These are phyloP conservation scores for Oryzias sinensis DNA, from an alignment of 2,797 vertebrate species.

Conservation along the genomic window DNA sequence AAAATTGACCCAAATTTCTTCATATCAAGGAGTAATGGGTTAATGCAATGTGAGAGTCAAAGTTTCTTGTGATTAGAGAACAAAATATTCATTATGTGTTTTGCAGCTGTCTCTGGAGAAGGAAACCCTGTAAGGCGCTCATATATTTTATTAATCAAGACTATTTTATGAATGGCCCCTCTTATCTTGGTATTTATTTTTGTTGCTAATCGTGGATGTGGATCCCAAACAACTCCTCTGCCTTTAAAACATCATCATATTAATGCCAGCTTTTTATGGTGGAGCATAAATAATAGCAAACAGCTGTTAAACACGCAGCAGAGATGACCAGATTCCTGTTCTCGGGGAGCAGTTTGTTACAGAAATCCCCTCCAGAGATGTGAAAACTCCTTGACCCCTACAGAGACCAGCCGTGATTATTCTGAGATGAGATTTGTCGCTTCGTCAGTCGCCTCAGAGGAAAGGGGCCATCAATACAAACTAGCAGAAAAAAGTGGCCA, in stretches of 20 bases:
- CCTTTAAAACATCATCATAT: not conserved
- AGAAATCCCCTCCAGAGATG: too few relatives aligned
- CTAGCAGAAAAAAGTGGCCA: too few relatives aligned
- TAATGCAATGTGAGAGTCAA: not conserved
- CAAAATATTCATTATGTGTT: constrained; percentile 1
- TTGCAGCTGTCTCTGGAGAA: not conserved
- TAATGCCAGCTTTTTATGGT: not conserved
- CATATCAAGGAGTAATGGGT: too few relatives aligned
- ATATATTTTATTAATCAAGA: not conserved
- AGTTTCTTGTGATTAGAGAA: not conserved
- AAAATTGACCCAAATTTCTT: too few relatives aligned
- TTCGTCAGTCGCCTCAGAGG: too few relatives aligned
- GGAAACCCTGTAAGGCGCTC: not conserved
- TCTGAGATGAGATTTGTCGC: too few relatives aligned
- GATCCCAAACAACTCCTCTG: not conserved
- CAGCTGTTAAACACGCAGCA: not conserved
- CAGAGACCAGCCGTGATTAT: too few relatives aligned
- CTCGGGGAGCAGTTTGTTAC: too few relatives aligned
- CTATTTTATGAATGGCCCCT: not conserved
- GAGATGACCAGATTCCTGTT: not conserved
- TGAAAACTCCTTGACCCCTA: too few relatives aligned
- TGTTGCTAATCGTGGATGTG: not conserved
- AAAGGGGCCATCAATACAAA: too few relatives aligned
- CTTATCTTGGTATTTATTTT: not conserved
- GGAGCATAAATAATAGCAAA: not conserved